A percentile compares a stretch with the other conserved stretches of the same genome.
phyloP scores from a whole-genome alignment of 1,140 invertebrate genomes.

The Andricus grossulariae region DNA sequence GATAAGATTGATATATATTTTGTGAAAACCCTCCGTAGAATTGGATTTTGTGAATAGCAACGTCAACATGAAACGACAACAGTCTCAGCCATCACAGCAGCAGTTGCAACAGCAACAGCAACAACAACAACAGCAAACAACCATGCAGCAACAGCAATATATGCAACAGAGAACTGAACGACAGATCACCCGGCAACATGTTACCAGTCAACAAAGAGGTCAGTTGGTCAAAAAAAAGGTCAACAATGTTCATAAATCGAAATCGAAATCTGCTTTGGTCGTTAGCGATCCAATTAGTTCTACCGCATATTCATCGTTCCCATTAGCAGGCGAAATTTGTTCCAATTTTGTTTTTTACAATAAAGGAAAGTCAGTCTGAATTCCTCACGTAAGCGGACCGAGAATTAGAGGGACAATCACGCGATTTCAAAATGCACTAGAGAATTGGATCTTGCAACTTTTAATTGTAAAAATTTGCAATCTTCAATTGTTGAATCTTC shows the following conservation, averaged over 20 bases:
- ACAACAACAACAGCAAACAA: constrained; percentile 59
- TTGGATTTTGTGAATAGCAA: constrained; percentile 45
- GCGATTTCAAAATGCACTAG: too few relatives aligned
- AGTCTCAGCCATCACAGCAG: constrained; percentile 67
- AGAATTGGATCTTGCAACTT: too few relatives aligned
- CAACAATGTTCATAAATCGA: too few relatives aligned
- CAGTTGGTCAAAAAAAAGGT: constrained; percentile 63
- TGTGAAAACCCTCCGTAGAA: constrained; percentile 46
- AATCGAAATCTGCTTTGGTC: background rate
- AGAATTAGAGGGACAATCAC: too few relatives aligned
- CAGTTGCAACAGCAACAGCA: constrained; percentile 66
- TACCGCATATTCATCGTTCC: too few relatives aligned
- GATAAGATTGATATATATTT: constrained; percentile 23
- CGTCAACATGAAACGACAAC: constrained; percentile 77
- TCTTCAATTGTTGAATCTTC: constrained; percentile 34
- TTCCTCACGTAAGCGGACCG: too few relatives aligned
- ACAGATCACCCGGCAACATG: constrained; percentile 83
- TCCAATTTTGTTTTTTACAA: too few relatives aligned
- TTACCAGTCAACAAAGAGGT: constrained; percentile 88
- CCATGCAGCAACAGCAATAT: constrained; percentile 73
- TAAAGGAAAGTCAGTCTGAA: too few relatives aligned
- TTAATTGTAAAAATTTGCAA: too few relatives aligned
- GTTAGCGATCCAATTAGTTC: background rate
- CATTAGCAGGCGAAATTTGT: too few relatives aligned
- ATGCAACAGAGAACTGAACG: constrained; percentile 85